Base-by-base conservation (phyloP, 1,140 invertebrate species). In the Ceratosolen fusciceps region DNA sequence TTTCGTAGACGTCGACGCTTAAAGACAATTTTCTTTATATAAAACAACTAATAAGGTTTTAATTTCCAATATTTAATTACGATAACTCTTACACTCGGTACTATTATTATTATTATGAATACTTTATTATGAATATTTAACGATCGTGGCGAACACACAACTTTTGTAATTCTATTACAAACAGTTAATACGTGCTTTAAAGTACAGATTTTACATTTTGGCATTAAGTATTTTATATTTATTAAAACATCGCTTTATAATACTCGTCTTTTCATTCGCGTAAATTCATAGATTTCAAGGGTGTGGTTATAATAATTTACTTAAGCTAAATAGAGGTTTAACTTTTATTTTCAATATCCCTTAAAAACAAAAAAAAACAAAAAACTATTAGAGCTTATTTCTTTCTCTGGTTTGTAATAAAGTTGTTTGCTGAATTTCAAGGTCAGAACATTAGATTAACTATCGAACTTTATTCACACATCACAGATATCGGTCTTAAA, bases 391-490 rank as follows among this genome's bases (percentile, higher is more conserved):
- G 5, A 43, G 12, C 12, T 43, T 31, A 16, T 60, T 16, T 60
- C 31, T 24, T 60, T 60, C 31, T 31, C 8, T 29, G 29, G 24
- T 7, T 58, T 26, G 3, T 7, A 31, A 14, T n/a, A 34, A n/a
- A 72, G 56, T 54, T 26, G 54, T 72, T 56, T 0, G 1, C 8
- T 67, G 8, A 3, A 65, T 21, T 21, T 73, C 37, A 24, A 54
- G 1, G 3, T 37, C 56, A 73, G 8, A 68, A 70, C 47, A 47
- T 19, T 21, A 7, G 0, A 19, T 68, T 24, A 47, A 19, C 34
- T 58, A 71, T 77, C 75, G 67, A 71, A 58, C 65, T 70, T 54
- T 56, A 47, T 71, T 68, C 34, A 54, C 24, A 19, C 52, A 58
- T 70, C 75, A 71, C 52, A 70, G 34, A 71, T 71, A 58, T 56